Percentiles rank a stretch among this genome's conserved stretches.
These are phyloP conservation scores for Agrochola macilenta DNA, from an alignment of 2,888 invertebrate genomes.

Conservation along the genomic window DNA sequence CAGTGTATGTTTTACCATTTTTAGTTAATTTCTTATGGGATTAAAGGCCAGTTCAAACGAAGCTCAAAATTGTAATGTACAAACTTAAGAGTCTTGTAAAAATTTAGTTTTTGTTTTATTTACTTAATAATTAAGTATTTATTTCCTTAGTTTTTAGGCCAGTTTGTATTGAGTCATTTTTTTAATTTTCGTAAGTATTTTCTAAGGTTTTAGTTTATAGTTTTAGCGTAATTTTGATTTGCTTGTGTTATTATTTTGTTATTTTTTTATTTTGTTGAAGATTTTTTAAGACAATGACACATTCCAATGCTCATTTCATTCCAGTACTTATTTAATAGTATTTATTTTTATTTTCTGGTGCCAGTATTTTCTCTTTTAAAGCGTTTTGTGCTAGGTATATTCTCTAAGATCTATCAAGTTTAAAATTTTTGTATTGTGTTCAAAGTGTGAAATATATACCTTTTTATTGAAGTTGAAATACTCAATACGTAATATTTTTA, in stretches of 20 bases:
- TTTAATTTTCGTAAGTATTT: constrained; percentile 62
- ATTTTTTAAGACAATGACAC: constrained; percentile 80
- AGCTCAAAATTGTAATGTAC: constrained; percentile 89
- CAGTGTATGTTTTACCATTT: constrained; percentile 80
- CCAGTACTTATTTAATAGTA: constrained; percentile 33
- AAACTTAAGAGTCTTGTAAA: constrained; percentile 80
- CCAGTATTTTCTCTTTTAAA: constrained; percentile 40
- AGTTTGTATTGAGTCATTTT: constrained; percentile 88
- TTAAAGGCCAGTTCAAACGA: constrained; percentile 86
- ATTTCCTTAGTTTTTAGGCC: constrained; percentile 86
- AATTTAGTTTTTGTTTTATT: constrained; percentile 70
- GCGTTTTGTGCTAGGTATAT: constrained; percentile 4
- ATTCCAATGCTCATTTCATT: constrained; percentile 79
- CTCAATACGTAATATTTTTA: constrained; percentile 30
- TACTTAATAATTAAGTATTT: constrained; percentile 82
- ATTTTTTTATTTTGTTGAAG: constrained; percentile 85
- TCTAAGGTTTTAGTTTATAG: constrained; percentile 72
- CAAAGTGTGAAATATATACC: constrained; percentile 14
- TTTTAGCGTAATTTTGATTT: constrained; percentile 74
- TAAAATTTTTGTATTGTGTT: neutral
- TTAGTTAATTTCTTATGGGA: constrained; percentile 83
- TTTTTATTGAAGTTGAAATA: constrained; percentile 14
- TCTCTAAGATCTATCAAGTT: neutral
- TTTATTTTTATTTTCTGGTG: constrained; percentile 30
- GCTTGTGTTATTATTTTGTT: constrained; percentile 83